Evolutionary conservation across 2,888 invertebrate genomes (phyloP).

Genomic region (Stomorhina lunata): DNA sequence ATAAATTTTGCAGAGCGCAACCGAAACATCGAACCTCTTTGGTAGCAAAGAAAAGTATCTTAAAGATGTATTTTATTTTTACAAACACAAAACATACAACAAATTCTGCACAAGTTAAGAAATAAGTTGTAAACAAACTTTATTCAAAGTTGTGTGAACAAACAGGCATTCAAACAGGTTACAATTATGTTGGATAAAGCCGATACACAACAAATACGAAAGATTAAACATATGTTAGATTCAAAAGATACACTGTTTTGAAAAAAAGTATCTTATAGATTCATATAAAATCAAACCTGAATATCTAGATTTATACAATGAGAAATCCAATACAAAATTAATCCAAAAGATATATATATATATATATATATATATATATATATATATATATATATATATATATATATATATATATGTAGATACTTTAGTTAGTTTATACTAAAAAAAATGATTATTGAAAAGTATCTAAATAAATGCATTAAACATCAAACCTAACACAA

Average conservation of each 20-base stretch:
- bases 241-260: background rate
- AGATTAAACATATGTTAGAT: background rate
- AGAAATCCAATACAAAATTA: too few relatives aligned
- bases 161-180: background rate
- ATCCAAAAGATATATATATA: too few relatives aligned
- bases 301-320: too few relatives aligned
- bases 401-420: too few relatives aligned
- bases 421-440: too few relatives aligned
- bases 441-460: too few relatives aligned
- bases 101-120: constrained; percentile 3
- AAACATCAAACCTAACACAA: too few relatives aligned
- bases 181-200: background rate
- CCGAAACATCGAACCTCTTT: constrained; percentile 28
- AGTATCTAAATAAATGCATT: too few relatives aligned
- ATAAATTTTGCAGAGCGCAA: background rate
- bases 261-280: background rate
- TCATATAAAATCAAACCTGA: background rate
- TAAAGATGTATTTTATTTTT: background rate
- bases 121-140: background rate
- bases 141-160: background rate
- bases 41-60: background rate
- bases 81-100: background rate
- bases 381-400: too few relatives aligned
- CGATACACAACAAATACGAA: background rate
- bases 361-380: too few relatives aligned